Percentiles rank a stretch among this genome's conserved stretches.
phyloP scores from a whole-genome alignment of 2,888 invertebrate species.

The Emmelina monodactyla region DNA sequence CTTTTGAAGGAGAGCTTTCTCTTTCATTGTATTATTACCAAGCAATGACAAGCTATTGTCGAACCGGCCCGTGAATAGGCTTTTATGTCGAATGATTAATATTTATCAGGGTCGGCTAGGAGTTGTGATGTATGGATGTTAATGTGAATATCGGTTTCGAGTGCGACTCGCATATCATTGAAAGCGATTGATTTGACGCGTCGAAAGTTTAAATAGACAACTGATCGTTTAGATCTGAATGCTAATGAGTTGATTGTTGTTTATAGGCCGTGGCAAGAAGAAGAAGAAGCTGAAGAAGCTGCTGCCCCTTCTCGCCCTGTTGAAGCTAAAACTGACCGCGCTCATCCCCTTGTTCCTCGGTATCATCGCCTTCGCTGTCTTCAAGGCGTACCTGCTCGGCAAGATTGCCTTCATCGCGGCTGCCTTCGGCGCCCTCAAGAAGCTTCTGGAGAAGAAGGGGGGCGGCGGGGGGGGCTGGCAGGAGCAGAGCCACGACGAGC shows the following conservation, averaged over 20 bases:
- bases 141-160: too few species aligned
- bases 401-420: conserved; percentile 84
- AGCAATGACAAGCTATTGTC: not conserved
- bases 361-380: conserved; percentile 77
- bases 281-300: conserved; percentile 84
- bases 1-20: not conserved
- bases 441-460: conserved; percentile 76
- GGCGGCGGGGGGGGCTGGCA: conserved; percentile 81
- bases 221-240: too few species aligned
- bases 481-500: conserved; percentile 69
- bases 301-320: conserved; percentile 75
- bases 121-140: too few species aligned
- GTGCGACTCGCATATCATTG: too few species aligned
- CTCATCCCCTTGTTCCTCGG: conserved; percentile 79
- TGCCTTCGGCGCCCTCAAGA: conserved; percentile 71
- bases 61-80: not conserved
- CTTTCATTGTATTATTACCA: not conserved
- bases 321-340: conserved; percentile 80
- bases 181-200: too few species aligned
- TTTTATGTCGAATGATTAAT: not conserved
- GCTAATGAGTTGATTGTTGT: too few species aligned
- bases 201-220: too few species aligned
- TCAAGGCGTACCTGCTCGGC: conserved; percentile 84
- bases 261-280: conserved; percentile 78
- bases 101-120: not conserved